Base-by-base conservation (phyloP, 2,113 vertebrate species). In the Empidonax alnorum region DNA sequence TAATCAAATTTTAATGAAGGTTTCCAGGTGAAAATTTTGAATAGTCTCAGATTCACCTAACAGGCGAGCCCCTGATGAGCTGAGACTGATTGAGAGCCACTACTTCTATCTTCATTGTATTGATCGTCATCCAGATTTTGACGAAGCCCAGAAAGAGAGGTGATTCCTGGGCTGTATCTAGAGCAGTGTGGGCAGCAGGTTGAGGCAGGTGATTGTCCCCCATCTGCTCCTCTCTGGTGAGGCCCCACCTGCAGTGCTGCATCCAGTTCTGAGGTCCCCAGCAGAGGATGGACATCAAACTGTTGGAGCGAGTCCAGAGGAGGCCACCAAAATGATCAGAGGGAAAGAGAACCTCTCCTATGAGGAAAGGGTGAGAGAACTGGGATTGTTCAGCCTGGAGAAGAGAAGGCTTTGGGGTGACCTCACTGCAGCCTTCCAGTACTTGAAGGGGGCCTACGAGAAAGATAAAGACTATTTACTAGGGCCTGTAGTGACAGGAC, bases 171-270 rank as follows among this genome's bases (percentile, higher is more conserved):
- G 28, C 28, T 75, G 24, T 17, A n/a, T 12, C 28, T 59, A n/a
- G 59, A 41, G 15, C 53, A 75, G 24, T 0, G 0, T n/a, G 53
- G n/a, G 30, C 39, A 83, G 16, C 10, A 41, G n/a, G 10, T 41
- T 39, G 39, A 22, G 20, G 30, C 12, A 46, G 30, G n/a, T 30
- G 16, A 61, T 82, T 82, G 16, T 47, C 9, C 24, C 15, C 25
- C 11, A 9, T 42, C 66, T 17, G 0, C n/a, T 30, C 30, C 9
- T 14, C 25, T n/a, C 35, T 74, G 16, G 28, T 24, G 3, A 75
- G 39, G 39, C 39, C 20, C 16, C 44, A 53, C 33, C 33, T 68
- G 39, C 53, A 35, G 16, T 4, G 20, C 39, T 61, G 62, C 11
- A n/a, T 31, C n/a, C 69, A 53, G 3, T 20, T 53, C 46, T 22